These are phyloP conservation scores for Hesperia comma DNA, from an alignment of 2,888 invertebrate species.

Conservation along the genomic window DNA sequence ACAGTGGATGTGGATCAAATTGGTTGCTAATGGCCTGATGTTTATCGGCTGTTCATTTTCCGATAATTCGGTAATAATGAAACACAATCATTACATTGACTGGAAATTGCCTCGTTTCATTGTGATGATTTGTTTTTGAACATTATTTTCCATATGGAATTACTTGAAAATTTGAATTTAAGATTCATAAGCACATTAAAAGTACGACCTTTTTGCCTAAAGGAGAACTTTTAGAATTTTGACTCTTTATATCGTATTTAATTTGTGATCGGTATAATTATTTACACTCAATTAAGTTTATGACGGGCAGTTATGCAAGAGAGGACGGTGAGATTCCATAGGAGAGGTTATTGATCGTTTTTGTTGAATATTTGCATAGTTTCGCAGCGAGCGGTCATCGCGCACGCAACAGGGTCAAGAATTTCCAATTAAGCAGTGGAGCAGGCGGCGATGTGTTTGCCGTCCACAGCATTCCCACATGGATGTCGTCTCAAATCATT, in stretches of 20 bases:
- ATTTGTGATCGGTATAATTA: too few species aligned
- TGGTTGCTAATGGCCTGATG: neutral
- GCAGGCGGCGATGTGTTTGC: conserved; percentile 12
- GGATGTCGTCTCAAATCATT: too few species aligned
- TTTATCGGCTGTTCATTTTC: neutral
- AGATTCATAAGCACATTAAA: too few species aligned
- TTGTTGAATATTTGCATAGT: conserved; percentile 28
- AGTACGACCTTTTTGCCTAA: too few species aligned
- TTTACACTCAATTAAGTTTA: too few species aligned
- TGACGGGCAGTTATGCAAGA: neutral
- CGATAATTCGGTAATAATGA: conserved; percentile 15
- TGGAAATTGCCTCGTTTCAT: too few species aligned
- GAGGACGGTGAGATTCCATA: neutral
- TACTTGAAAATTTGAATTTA: too few species aligned
- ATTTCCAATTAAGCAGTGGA: conserved; percentile 27
- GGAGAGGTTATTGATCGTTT: conserved; percentile 14
- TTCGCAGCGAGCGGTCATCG: neutral
- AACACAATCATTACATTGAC: neutral
- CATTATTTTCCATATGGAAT: too few species aligned
- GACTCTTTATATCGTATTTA: too few species aligned
- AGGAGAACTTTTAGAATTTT: too few species aligned
- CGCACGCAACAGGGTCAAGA: conserved; percentile 3
- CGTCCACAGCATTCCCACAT: neutral
- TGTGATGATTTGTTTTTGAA: too few species aligned
- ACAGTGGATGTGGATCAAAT: neutral